A percentile compares a stretch with the other conserved stretches of the same genome.
Evolutionary conservation across 2,113 vertebrate species (phyloP).

Genomic region (Rhombomys opimus): DNA sequence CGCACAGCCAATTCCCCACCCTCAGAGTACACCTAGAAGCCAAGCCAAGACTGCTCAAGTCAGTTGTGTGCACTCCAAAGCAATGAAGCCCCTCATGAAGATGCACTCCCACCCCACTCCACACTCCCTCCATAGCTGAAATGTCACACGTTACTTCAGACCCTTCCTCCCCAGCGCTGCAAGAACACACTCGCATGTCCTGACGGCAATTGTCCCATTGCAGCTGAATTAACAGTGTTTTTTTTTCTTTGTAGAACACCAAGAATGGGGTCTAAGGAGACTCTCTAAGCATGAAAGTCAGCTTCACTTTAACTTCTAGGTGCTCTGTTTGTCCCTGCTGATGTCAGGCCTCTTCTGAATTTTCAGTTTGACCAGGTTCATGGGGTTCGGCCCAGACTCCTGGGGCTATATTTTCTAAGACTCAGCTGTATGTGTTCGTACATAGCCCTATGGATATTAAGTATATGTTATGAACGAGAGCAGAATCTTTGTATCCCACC

Average conservation of each 20-base stretch:
- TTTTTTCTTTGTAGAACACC: constrained; percentile 68
- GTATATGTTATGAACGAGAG: neutral
- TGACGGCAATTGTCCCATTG: constrained; percentile 5
- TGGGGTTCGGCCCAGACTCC: neutral
- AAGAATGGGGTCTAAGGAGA: constrained; percentile 50
- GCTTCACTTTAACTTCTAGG: constrained; percentile 76
- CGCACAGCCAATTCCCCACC: neutral
- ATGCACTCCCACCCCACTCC: neutral
- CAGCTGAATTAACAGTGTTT: constrained; percentile 54
- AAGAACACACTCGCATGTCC: neutral
- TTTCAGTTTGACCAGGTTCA: constrained; percentile 20
- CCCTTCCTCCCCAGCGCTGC: neutral
- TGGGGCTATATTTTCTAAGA: neutral
- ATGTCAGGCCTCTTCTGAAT: constrained; percentile 67
- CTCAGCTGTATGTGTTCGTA: neutral
- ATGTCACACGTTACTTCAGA: neutral
- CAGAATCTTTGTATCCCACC: neutral
- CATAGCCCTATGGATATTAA: neutral
- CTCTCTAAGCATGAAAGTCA: constrained; percentile 66
- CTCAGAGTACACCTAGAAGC: neutral
- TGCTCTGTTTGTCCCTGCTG: constrained; percentile 60
- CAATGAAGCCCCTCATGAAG: neutral
- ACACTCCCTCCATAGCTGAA: neutral
- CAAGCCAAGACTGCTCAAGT: neutral
- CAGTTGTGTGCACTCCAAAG: neutral